Base-by-base conservation (phyloP, 1,140 invertebrate species). In the Lordiphosa mommai region DNA sequence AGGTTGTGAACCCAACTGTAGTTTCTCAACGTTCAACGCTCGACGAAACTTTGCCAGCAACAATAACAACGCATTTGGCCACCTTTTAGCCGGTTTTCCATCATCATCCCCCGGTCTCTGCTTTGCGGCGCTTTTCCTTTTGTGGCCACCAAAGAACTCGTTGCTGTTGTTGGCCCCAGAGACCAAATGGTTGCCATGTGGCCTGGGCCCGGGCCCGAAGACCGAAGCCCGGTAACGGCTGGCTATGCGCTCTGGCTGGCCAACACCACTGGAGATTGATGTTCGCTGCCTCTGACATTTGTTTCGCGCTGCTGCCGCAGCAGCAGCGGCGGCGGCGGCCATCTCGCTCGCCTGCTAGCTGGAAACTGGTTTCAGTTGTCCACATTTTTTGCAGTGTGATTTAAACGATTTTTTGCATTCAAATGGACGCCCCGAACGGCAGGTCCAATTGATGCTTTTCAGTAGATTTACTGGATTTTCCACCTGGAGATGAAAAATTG, bases 241-340 rank as follows among this genome's bases (percentile, higher is more conserved):
- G 43, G 37, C 40, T 52, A n/a, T 27, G 23, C 23, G 23, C 23
- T 50, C 23, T 50, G 20, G 47, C 49, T 48, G 59, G 64, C 43
- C 69, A 52, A 56, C 55, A 60, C 58, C 48, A 61, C 72, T 77
- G 68, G 77, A 82, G 77, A 84, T 84, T 84, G 77, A 84, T 84
- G 77, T 84, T 84, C 46, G 72, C 63, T 84, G 77, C 68, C 72
- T 85, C 77, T 84, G 79, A 84, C 77, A 84, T 84, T 84, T 85
- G 79, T 84, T 85, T 77, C 72, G 72, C 72, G 77, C 77, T 69
- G 23, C 23, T 27, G 23, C 23, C 0, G 23, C 16, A 17, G 16
- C 23, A 27, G 23, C 23, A 52, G 59, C 41, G 36, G 16, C 23
- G 7, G 23, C 23, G 56, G 59, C 41, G 36, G 72, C 64, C 20